phyloP scores from a whole-genome alignment of 2,888 invertebrate species.

The Antitype chi region DNA sequence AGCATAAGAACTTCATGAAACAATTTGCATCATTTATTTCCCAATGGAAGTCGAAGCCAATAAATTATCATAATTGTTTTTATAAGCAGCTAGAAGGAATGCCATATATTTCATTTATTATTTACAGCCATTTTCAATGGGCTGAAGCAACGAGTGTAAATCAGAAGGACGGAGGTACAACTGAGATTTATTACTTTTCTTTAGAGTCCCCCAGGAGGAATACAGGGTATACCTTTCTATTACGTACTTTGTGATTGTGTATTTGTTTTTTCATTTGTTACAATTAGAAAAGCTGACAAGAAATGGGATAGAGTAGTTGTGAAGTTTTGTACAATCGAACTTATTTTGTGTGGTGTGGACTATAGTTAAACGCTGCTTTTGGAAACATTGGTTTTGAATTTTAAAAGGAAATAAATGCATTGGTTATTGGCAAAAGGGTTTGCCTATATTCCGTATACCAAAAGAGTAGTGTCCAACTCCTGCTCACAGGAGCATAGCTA shows the following conservation, averaged over 20 bases:
- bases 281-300: constrained; percentile 43
- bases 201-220: constrained; percentile 48
- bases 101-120: constrained; percentile 51
- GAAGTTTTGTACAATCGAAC: constrained; percentile 2
- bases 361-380: not conserved
- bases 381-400: not conserved
- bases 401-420: not conserved
- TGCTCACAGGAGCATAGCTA: not conserved
- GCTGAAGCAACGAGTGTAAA: constrained; percentile 48
- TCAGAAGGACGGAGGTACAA: constrained; percentile 41
- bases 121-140: constrained; percentile 56
- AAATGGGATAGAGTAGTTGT: constrained; percentile 29
- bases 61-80: constrained; percentile 63
- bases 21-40: constrained; percentile 50
- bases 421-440: not conserved
- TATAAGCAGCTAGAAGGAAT: constrained; percentile 37
- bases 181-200: constrained; percentile 64
- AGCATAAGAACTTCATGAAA: constrained; percentile 52
- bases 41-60: constrained; percentile 36
- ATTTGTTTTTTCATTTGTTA: constrained; percentile 59
- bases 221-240: constrained; percentile 51
- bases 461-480: not conserved
- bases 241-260: constrained; percentile 58
- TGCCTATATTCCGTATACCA: not conserved
- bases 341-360: not conserved